Evolutionary conservation across 2,888 invertebrate species (phyloP).

Genomic region (Rhogogaster chlorosoma): DNA sequence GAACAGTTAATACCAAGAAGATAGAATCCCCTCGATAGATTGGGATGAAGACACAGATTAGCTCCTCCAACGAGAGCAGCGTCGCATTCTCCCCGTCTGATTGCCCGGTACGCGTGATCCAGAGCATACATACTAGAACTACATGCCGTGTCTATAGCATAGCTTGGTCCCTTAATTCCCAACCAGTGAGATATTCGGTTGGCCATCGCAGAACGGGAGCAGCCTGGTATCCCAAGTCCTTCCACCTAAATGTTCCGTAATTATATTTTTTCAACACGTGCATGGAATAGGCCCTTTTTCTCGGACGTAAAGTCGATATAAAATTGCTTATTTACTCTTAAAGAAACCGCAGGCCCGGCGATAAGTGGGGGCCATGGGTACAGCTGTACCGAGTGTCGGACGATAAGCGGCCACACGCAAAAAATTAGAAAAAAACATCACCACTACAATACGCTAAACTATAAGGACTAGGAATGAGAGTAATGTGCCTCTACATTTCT

Average conservation of each 20-base stretch:
- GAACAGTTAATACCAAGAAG: background rate
- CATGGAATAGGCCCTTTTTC: too few species aligned
- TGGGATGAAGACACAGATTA: background rate
- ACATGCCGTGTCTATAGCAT: constrained; percentile 93
- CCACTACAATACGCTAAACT: too few species aligned
- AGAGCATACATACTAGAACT: constrained; percentile 68
- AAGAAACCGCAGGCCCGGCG: too few species aligned
- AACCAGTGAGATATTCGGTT: background rate
- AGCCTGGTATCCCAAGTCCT: background rate
- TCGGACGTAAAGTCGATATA: too few species aligned
- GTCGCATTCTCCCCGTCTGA: background rate
- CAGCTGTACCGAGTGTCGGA: too few species aligned
- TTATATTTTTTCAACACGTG: too few species aligned
- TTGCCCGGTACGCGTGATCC: background rate
- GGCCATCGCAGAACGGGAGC: background rate
- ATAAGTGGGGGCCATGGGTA: too few species aligned
- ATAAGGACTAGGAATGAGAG: too few species aligned
- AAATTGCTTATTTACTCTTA: too few species aligned
- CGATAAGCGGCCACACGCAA: too few species aligned
- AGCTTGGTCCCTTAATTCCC: constrained; percentile 83
- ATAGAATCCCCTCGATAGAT: background rate
- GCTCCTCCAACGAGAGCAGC: background rate
- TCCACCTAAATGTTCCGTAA: background rate
- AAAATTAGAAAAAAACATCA: too few species aligned
- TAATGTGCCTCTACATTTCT: too few species aligned